Evolutionary conservation across 2,113 vertebrate genomes (phyloP).

Genomic region (Spizaetus ornatus): DNA sequence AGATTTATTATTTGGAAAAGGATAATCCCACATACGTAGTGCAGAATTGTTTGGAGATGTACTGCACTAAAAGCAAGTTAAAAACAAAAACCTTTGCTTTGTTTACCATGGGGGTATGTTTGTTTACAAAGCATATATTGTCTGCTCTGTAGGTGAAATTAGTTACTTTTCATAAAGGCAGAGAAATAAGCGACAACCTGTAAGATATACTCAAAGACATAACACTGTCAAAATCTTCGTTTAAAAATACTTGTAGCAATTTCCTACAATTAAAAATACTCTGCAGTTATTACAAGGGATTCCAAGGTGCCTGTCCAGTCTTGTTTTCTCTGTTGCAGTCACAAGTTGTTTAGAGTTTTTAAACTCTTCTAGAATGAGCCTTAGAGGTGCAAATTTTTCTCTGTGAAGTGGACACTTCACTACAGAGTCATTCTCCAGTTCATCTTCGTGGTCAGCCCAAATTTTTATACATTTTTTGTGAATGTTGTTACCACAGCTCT

Average conservation of each 20-base stretch:
- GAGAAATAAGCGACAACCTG: background rate
- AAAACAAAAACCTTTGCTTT: background rate
- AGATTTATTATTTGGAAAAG: background rate
- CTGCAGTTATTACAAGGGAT: conserved; percentile 68
- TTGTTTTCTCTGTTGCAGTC: conserved; percentile 65
- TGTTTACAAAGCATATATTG: background rate
- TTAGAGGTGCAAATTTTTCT: conserved; percentile 61
- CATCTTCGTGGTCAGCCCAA: conserved; percentile 65
- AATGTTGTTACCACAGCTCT: conserved; percentile 73
- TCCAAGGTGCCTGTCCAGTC: conserved; percentile 72
- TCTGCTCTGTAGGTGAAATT: background rate
- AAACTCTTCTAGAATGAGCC: conserved; percentile 68
- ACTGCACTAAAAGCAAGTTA: background rate
- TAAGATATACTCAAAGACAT: background rate
- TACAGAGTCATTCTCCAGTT: background rate
- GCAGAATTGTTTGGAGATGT: background rate
- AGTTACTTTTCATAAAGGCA: background rate
- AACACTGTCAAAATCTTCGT: background rate
- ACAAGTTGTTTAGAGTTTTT: conserved; percentile 65
- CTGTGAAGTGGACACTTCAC: conserved; percentile 76
- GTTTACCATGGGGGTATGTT: background rate
- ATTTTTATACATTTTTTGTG: conserved; percentile 78
- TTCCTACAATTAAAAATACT: conserved; percentile 65
- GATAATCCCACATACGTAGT: background rate
- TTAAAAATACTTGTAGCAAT: conserved; percentile 61